Evolutionary conservation across 1,140 invertebrate genomes (phyloP).

Genomic region (Doryteuthis pealeii): DNA sequence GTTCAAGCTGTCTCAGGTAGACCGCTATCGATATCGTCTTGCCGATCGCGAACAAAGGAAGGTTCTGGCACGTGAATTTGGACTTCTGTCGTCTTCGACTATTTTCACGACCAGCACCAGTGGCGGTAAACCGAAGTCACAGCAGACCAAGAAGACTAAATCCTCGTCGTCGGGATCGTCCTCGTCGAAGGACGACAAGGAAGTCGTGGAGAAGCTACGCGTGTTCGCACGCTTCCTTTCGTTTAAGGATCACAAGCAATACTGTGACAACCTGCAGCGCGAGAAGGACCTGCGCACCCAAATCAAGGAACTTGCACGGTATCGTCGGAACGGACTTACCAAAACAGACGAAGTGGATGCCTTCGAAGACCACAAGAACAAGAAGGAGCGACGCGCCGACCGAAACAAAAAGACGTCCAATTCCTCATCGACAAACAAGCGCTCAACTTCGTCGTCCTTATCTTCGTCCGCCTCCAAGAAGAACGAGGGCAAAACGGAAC

Average conservation of each 20-base stretch:
- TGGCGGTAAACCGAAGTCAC: conserved; percentile 16
- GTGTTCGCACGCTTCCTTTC: conserved; percentile 86
- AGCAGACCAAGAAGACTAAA: conserved; percentile 9
- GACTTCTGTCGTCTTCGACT: neutral
- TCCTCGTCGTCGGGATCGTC: neutral
- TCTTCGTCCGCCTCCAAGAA: conserved; percentile 14
- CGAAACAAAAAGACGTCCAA: neutral
- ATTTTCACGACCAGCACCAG: neutral
- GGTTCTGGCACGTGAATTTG: conserved; percentile 72
- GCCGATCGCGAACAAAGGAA: conserved; percentile 84
- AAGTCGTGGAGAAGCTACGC: conserved; percentile 71
- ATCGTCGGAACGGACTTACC: conserved; percentile 7
- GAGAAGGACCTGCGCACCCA: conserved; percentile 28
- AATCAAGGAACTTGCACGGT: conserved; percentile 9
- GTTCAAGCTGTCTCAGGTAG: conserved; percentile 78
- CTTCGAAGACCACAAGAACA: conserved; percentile 16
- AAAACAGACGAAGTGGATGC: conserved; percentile 20
- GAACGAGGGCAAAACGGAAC: conserved; percentile 21
- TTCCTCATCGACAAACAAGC: neutral
- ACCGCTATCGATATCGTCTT: conserved; percentile 84
- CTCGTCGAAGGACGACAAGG: conserved; percentile 36
- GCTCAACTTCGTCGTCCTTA: neutral
- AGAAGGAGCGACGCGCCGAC: neutral
- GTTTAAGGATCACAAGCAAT: conserved; percentile 75
- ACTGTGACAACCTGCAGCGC: conserved; percentile 72